phyloP scores from a whole-genome alignment of 2,797 vertebrate species.

The Phylloscopus collybita region DNA sequence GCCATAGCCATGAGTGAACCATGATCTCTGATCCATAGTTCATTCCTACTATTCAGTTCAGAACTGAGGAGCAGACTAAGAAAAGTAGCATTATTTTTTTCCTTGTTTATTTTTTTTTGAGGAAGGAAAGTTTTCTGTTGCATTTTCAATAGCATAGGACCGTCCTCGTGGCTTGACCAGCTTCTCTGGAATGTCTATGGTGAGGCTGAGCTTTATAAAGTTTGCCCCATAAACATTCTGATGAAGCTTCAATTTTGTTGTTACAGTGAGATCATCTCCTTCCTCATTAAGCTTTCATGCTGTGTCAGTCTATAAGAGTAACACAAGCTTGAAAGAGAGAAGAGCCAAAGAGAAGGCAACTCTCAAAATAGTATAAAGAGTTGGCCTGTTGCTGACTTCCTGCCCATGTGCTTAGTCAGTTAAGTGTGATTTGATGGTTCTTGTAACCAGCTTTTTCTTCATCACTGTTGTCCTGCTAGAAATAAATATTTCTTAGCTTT shows the following conservation, averaged over 20 bases:
- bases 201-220: slow-evolving; percentile 20
- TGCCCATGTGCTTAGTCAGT: slow-evolving; percentile 60
- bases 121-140: not conserved
- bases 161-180: not conserved
- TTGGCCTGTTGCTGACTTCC: slow-evolving; percentile 55
- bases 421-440: slow-evolving; percentile 46
- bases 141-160: not conserved
- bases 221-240: slow-evolving; percentile 61
- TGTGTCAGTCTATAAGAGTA: slow-evolving; percentile 70
- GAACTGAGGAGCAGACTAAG: not conserved
- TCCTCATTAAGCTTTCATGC: slow-evolving; percentile 68
- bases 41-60: not conserved
- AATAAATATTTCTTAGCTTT: slow-evolving; percentile 31
- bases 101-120: not conserved
- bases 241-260: slow-evolving; percentile 64
- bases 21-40: not conserved
- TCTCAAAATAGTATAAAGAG: slow-evolving; percentile 60
- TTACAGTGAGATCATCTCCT: slow-evolving; percentile 70
- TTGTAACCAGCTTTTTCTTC: slow-evolving; percentile 44
- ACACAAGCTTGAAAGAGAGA: slow-evolving; percentile 45
- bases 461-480: slow-evolving; percentile 14
- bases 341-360: slow-evolving; percentile 56
- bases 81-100: not conserved
- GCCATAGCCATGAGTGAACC: not conserved
- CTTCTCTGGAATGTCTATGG: slow-evolving; percentile 47